Conservation (phyloP, 2,888 invertebrate species). For the Allacma fusca region DNA sequence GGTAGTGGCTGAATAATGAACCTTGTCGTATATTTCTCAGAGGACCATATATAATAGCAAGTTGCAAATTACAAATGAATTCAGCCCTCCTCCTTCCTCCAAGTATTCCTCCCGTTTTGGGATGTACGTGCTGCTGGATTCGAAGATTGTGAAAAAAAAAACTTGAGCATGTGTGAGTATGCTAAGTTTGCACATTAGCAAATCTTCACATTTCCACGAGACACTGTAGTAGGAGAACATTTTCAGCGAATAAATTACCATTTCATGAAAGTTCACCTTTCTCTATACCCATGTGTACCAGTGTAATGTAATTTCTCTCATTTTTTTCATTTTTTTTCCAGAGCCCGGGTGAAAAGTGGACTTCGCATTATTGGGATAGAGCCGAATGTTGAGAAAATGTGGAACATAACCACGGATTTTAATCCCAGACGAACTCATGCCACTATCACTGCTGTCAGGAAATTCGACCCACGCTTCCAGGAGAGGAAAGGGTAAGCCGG, state of each 20-base stretch:
- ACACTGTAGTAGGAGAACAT: neutral
- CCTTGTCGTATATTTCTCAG: conserved; percentile 6
- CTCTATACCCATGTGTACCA: neutral
- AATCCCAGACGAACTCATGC: conserved; percentile 87
- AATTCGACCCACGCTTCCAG: conserved; percentile 63
- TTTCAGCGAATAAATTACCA: conserved; percentile 9
- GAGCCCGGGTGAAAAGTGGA: conserved; percentile 89
- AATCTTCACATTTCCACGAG: conserved; percentile 1
- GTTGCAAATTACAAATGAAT: conserved; percentile 12
- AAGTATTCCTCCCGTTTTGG: no score
- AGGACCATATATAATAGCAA: neutral
- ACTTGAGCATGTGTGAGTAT: neutral
- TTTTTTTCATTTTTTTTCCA: conserved; percentile 64
- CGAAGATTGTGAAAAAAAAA: neutral
- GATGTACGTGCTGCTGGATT: no score
- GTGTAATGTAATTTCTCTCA: neutral
- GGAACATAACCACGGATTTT: conserved; percentile 88
- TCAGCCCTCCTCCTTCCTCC: neutral
- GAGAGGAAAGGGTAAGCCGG: conserved; percentile 57
- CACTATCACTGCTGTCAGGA: conserved; percentile 83
- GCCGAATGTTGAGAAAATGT: conserved; percentile 74
- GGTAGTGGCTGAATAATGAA: neutral
- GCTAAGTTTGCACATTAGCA: conserved; percentile 7
- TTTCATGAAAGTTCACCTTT: neutral
- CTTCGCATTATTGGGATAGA: conserved; percentile 84